phyloP scores from a whole-genome alignment of 2,113 vertebrate genomes.

The Ariopsis seemanni region DNA sequence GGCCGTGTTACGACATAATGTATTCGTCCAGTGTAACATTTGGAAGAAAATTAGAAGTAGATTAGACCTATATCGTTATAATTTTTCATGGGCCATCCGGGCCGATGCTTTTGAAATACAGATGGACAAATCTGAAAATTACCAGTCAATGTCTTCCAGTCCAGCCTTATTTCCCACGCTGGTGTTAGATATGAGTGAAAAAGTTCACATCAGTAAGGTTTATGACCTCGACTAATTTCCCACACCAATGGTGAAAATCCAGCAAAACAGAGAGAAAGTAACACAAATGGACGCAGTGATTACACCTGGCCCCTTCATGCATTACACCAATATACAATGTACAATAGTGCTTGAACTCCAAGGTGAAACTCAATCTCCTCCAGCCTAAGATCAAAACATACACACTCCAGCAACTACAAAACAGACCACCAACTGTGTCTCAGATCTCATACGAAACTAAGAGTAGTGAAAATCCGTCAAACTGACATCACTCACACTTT shows the following conservation, averaged over 20 bases:
- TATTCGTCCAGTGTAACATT: no score
- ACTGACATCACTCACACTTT: constrained; percentile 17
- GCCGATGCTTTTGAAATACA: no score
- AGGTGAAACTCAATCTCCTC: constrained; percentile 51
- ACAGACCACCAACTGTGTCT: constrained; percentile 57
- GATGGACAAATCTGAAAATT: no score
- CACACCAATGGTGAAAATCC: constrained; percentile 3
- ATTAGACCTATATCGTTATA: no score
- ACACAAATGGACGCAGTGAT: constrained; percentile 21
- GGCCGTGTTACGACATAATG: no score
- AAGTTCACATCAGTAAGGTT: constrained; percentile 10
- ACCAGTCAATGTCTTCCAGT: no score
- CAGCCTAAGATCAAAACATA: constrained; percentile 44
- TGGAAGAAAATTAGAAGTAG: no score
- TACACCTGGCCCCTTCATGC: constrained; percentile 37
- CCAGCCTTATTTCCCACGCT: no score
- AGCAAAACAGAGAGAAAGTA: constrained; percentile 43
- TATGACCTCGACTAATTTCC: constrained; percentile 11
- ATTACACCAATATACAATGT: constrained; percentile 65
- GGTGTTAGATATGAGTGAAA: constrained; percentile 10
- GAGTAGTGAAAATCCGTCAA: constrained; percentile 50
- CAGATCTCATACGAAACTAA: constrained; percentile 50
- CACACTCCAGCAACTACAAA: constrained; percentile 22
- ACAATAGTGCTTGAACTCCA: constrained; percentile 54
- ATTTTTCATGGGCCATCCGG: no score